These are phyloP conservation scores for Apodemus sylvaticus DNA, from an alignment of 2,113 vertebrate species.

Conservation along the genomic window DNA sequence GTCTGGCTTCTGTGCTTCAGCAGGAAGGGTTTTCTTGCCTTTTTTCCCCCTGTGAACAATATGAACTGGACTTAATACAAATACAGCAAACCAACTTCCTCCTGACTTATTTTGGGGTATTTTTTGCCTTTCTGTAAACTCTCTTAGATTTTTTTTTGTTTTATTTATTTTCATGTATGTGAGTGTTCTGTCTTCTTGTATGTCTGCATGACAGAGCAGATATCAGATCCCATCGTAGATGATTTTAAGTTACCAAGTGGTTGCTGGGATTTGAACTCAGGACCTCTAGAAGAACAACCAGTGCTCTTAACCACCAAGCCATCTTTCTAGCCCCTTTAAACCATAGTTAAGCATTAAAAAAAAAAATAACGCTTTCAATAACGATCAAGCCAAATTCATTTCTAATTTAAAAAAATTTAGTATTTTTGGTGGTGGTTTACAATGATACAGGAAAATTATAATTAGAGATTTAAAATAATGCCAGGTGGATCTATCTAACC, in stretches of 20 bases:
- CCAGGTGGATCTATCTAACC: background rate
- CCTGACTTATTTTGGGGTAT: background rate
- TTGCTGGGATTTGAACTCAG: background rate
- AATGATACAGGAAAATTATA: background rate
- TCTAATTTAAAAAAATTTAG: background rate
- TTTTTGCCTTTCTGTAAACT: background rate
- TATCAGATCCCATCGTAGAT: background rate
- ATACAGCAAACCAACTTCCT: background rate
- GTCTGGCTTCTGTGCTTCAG: constrained; percentile 60
- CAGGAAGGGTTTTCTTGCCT: background rate
- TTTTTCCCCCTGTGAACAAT: constrained; percentile 54
- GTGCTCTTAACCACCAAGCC: background rate
- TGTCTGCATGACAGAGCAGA: background rate
- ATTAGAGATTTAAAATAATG: background rate
- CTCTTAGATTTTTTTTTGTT: background rate
- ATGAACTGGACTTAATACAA: constrained; percentile 45
- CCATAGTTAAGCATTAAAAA: background rate
- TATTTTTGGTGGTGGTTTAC: background rate
- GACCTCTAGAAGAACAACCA: background rate
- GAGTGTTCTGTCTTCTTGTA: background rate
- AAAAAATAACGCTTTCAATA: background rate
- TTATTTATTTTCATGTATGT: background rate
- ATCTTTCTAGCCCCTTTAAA: background rate
- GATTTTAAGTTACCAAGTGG: background rate
- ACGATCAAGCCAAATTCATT: background rate